phyloP scores from a whole-genome alignment of 2,797 vertebrate genomes.

The Spheniscus humboldti region DNA sequence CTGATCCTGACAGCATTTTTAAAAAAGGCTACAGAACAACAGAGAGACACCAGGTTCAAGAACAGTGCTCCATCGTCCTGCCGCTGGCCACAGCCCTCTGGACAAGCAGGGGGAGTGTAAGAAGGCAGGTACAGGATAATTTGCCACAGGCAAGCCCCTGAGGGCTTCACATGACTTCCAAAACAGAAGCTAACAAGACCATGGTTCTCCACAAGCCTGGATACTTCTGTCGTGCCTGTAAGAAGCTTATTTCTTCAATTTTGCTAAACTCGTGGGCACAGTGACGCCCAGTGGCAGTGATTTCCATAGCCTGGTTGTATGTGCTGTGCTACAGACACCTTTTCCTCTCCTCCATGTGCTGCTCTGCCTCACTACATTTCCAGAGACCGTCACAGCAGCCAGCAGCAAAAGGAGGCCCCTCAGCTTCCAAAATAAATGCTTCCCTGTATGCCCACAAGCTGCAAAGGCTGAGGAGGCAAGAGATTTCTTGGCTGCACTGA shows the following conservation, averaged over 20 bases:
- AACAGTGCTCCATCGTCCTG: neutral
- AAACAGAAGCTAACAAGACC: neutral
- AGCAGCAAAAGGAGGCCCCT: neutral
- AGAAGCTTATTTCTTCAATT: neutral
- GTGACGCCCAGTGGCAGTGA: slow-evolving; percentile 4
- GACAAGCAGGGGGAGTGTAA: accelerated
- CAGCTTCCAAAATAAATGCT: neutral
- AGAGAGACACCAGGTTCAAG: neutral
- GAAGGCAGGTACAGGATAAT: neutral
- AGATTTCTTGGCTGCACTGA: neutral
- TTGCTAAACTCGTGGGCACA: neutral
- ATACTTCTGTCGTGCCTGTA: neutral
- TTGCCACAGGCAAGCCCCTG: neutral
- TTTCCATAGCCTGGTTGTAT: neutral
- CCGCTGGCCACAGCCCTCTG: neutral
- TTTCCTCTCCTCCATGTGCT: neutral
- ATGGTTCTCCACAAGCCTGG: neutral
- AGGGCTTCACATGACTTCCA: neutral
- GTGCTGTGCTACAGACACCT: accelerated
- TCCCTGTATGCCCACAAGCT: neutral
- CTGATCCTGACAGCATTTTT: neutral
- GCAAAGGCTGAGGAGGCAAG: neutral
- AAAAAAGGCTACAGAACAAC: neutral
- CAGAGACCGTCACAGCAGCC: neutral
- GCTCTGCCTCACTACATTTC: neutral